These are phyloP conservation scores for Tenthredo livida DNA, from an alignment of 2,888 invertebrate species.

Conservation along the genomic window DNA sequence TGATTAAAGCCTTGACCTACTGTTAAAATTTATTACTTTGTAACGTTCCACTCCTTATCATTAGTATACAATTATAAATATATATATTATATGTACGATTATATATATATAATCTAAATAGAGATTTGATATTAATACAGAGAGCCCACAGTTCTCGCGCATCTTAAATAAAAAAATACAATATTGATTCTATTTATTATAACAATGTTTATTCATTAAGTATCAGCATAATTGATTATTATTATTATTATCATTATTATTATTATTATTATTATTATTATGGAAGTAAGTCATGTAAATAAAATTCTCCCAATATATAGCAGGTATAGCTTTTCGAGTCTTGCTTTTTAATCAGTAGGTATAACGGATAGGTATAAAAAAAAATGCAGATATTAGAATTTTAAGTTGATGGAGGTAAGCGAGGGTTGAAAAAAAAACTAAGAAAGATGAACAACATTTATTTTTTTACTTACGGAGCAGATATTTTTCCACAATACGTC, in stretches of 20 bases:
- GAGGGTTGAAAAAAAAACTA: too few species aligned
- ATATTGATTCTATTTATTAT: conserved; percentile 54
- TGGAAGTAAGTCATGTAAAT: conserved; percentile 53
- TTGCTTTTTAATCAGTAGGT: conserved; percentile 4
- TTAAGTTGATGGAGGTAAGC: too few species aligned
- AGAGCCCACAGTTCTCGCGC: conserved; percentile 37
- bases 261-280: conserved; percentile 48
- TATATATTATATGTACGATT: conserved; percentile 37
- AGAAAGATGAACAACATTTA: too few species aligned
- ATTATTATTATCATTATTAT: conserved; percentile 41
- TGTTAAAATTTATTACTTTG: conserved; percentile 36
- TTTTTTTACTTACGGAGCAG: too few species aligned
- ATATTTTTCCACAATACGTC: too few species aligned
- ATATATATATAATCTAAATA: conserved; percentile 46
- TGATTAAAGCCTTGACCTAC: conserved; percentile 21
- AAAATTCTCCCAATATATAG: conserved; percentile 46
- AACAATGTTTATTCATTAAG: conserved; percentile 45
- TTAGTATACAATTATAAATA: conserved; percentile 40
- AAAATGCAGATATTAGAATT: background rate
- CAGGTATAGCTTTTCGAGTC: conserved; percentile 4
- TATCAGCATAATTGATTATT: conserved; percentile 26
- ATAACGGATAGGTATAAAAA: background rate
- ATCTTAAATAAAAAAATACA: conserved; percentile 45
- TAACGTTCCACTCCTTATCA: conserved; percentile 46
- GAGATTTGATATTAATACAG: conserved; percentile 51